phyloP scores from a whole-genome alignment of 2,888 invertebrate species.

The Sturmia bella region DNA sequence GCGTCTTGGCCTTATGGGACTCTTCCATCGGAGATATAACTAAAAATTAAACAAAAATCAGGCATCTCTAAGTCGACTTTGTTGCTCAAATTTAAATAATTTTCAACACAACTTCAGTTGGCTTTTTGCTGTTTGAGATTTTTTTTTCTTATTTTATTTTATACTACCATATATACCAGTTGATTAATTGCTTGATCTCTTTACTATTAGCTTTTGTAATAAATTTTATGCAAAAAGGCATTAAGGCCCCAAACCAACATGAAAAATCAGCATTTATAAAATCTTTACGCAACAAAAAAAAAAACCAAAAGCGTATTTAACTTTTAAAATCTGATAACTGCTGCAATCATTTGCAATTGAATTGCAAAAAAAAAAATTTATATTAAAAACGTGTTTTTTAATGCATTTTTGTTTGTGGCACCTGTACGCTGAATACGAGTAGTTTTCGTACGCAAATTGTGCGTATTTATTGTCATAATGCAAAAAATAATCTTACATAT shows the following conservation, averaged over 20 bases:
- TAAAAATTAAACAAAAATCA: not conserved
- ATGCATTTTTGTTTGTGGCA: constrained; percentile 49
- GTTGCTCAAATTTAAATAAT: not conserved
- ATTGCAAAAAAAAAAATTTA: constrained; percentile 17
- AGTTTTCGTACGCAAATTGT: constrained; percentile 72
- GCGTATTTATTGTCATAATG: constrained; percentile 70
- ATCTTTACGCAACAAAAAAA: constrained; percentile 15
- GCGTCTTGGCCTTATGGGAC: too few species aligned
- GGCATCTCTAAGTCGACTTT: constrained; percentile 12
- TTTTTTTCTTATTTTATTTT: constrained; percentile 37
- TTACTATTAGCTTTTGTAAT: constrained; percentile 69
- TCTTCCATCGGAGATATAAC: too few species aligned
- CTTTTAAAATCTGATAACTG: constrained; percentile 65
- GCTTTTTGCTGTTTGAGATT: constrained; percentile 16
- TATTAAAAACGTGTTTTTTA: constrained; percentile 56
- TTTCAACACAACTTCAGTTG: not conserved
- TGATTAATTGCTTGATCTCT: constrained; percentile 70
- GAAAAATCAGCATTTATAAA: constrained; percentile 22
- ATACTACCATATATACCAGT: constrained; percentile 6
- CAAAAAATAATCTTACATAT: constrained; percentile 59
- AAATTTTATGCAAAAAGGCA: constrained; percentile 60
- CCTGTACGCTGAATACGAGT: constrained; percentile 63
- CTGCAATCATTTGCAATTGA: constrained; percentile 46
- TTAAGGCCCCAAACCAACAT: constrained; percentile 26
- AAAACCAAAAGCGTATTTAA: constrained; percentile 50